Percentiles rank a stretch among this genome's conserved stretches.
These are phyloP conservation scores for Helicolenus hilgendorfi DNA, from an alignment of 2,797 vertebrate species.

Conservation along the genomic window DNA sequence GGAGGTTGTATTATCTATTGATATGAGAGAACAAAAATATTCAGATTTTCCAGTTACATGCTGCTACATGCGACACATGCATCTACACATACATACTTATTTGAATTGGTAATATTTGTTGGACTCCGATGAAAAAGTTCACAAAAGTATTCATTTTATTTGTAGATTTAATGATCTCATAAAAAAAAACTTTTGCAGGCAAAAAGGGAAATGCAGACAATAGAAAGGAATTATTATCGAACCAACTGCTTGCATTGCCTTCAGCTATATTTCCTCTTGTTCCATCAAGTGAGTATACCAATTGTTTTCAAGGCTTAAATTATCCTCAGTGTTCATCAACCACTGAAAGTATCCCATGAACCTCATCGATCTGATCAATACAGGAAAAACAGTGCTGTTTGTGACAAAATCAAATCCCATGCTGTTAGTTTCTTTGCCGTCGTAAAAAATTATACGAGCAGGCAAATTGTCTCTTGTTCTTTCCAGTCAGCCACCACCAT, in stretches of 20 bases:
- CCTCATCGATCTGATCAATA: slow-evolving; percentile 42
- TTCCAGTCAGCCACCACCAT: neutral
- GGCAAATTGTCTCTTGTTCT: slow-evolving; percentile 17
- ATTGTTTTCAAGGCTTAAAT: slow-evolving; percentile 22
- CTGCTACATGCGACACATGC: neutral
- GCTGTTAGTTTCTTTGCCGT: neutral
- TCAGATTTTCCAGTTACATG: neutral
- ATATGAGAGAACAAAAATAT: neutral
- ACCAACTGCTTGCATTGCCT: neutral
- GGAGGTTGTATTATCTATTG: neutral
- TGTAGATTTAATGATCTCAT: neutral
- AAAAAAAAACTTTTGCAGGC: neutral
- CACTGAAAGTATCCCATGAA: slow-evolving; percentile 13
- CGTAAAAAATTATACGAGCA: slow-evolving; percentile 9
- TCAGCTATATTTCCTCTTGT: slow-evolving; percentile 6
- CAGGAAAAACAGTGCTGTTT: slow-evolving; percentile 7
- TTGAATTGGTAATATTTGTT: neutral
- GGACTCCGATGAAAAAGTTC: neutral
- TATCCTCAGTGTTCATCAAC: neutral
- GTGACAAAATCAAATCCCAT: slow-evolving; percentile 18
- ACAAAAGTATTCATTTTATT: neutral
- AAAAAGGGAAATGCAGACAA: neutral
- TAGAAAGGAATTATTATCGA: slow-evolving; percentile 10
- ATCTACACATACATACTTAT: neutral
- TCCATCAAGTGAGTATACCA: slow-evolving; percentile 1